Conservation (phyloP, 2,797 vertebrate genomes). For the Poeciliopsis paucimaculata region DNA sequence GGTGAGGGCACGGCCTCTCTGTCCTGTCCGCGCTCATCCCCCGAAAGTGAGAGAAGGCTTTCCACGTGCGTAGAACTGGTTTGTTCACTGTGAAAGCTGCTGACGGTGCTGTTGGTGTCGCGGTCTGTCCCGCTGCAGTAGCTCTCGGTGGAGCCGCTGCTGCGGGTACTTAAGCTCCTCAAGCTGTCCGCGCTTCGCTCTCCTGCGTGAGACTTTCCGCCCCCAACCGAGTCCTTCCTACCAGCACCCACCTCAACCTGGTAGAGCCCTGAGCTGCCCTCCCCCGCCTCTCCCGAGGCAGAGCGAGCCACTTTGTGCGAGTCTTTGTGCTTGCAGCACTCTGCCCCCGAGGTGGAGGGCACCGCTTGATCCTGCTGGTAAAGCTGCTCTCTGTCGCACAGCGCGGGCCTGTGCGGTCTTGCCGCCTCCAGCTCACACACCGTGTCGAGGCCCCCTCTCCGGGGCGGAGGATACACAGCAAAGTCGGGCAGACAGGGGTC, state of each 20-base stretch:
- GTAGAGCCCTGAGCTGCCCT: slow-evolving; percentile 87
- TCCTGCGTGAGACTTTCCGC: slow-evolving; percentile 84
- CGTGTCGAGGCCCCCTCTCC: slow-evolving; percentile 90
- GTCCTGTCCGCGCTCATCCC: slow-evolving; percentile 82
- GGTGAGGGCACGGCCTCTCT: slow-evolving; percentile 68
- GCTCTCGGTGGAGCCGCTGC: slow-evolving; percentile 96
- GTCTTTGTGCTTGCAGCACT: slow-evolving; percentile 73
- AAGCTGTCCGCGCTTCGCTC: slow-evolving; percentile 93
- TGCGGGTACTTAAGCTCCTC: slow-evolving; percentile 93
- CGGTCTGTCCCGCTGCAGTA: slow-evolving; percentile 97
- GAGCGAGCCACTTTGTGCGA: slow-evolving; percentile 67
- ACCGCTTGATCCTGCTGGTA: slow-evolving; percentile 81
- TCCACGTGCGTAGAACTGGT: slow-evolving; percentile 97
- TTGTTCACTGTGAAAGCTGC: slow-evolving; percentile 96
- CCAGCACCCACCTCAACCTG: slow-evolving; percentile 78
- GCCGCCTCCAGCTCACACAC: slow-evolving; percentile 94
- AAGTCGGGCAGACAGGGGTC: slow-evolving; percentile 93
- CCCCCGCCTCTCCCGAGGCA: slow-evolving; percentile 77
- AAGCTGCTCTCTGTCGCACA: slow-evolving; percentile 60
- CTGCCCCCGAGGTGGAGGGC: slow-evolving; percentile 78
- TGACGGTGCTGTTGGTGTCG: slow-evolving; percentile 96
- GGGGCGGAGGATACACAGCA: slow-evolving; percentile 89
- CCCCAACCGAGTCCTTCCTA: slow-evolving; percentile 76
- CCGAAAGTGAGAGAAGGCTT: slow-evolving; percentile 90
- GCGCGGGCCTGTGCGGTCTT: slow-evolving; percentile 75